A percentile compares a stretch with the other conserved stretches of the same genome.
phyloP scores from a whole-genome alignment of 2,888 invertebrate genomes.

The Nomada fucata region DNA sequence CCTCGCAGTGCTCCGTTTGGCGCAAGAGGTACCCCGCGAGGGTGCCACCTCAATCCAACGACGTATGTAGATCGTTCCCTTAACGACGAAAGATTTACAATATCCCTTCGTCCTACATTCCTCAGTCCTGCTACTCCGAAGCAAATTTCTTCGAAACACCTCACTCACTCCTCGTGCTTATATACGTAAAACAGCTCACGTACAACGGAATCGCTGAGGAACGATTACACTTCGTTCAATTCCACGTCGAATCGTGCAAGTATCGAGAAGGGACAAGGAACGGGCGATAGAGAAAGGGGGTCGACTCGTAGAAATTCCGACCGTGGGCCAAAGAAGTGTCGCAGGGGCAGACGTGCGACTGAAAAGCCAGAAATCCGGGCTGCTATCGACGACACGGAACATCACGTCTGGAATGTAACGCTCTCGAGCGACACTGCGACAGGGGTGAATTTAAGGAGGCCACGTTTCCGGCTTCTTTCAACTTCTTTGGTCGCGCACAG shows the following conservation, averaged over 20 bases:
- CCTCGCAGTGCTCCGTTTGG: no score
- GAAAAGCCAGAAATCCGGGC: conserved; percentile 47
- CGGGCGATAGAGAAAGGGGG: neutral
- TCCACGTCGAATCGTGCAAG: conserved; percentile 28
- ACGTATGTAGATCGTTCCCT: neutral
- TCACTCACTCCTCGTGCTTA: no score
- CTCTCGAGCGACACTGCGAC: conserved; percentile 19
- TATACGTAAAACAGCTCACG: conserved; percentile 20
- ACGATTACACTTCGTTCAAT: conserved; percentile 40
- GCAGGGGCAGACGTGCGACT: conserved; percentile 32
- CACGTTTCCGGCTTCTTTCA: conserved; percentile 39
- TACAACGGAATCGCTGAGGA: conserved; percentile 35
- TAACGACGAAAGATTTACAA: neutral
- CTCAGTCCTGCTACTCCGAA: neutral
- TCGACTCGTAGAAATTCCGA: conserved; percentile 31
- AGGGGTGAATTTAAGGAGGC: conserved; percentile 34
- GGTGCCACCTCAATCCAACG: neutral
- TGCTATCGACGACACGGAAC: conserved; percentile 43
- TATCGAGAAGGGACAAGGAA: neutral
- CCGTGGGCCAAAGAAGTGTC: conserved; percentile 32
- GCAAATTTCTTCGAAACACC: neutral
- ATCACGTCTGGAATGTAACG: conserved; percentile 48
- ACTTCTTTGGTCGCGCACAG: conserved; percentile 28
- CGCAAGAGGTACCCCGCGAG: no score
- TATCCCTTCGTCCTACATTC: neutral